phyloP scores from a whole-genome alignment of 2,888 invertebrate genomes.

The Glyphotaelius pellucidus region DNA sequence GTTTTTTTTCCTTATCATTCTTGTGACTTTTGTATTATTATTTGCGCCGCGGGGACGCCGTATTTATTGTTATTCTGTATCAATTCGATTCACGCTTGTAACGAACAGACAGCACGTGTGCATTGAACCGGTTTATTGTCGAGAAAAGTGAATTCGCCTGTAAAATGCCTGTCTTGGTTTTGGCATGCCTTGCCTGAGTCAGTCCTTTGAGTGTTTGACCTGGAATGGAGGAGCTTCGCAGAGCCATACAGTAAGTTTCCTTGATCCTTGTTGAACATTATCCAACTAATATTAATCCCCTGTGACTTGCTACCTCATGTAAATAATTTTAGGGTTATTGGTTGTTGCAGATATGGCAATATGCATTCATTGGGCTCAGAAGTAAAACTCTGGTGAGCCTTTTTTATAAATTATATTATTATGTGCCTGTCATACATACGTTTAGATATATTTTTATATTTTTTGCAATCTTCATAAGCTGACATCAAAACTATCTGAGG shows the following conservation, averaged over 20 bases:
- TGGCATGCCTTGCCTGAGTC: conserved; percentile 49
- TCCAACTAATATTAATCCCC: conserved; percentile 8
- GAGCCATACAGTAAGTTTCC: conserved; percentile 64
- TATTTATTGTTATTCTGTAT: neutral
- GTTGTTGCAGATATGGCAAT: neutral
- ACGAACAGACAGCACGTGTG: conserved; percentile 50
- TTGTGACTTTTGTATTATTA: conserved; percentile 4
- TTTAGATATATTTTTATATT: neutral
- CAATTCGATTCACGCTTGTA: neutral
- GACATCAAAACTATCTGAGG: neutral
- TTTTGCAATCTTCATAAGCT: neutral
- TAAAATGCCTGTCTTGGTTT: conserved; percentile 48
- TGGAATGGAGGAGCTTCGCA: conserved; percentile 64
- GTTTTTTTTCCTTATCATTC: conserved; percentile 23
- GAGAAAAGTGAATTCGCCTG: conserved; percentile 46
- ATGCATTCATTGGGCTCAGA: conserved; percentile 2
- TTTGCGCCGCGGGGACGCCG: conserved; percentile 9
- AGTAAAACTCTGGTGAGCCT: neutral
- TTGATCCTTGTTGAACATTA: neutral
- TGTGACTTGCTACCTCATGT: neutral
- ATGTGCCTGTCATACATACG: neutral
- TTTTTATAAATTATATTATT: neutral
- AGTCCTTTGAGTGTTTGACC: neutral
- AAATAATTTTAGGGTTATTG: conserved; percentile 16
- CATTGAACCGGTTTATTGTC: conserved; percentile 50